phyloP scores from a whole-genome alignment of 2,797 vertebrate genomes.

The Mustela erminea region DNA sequence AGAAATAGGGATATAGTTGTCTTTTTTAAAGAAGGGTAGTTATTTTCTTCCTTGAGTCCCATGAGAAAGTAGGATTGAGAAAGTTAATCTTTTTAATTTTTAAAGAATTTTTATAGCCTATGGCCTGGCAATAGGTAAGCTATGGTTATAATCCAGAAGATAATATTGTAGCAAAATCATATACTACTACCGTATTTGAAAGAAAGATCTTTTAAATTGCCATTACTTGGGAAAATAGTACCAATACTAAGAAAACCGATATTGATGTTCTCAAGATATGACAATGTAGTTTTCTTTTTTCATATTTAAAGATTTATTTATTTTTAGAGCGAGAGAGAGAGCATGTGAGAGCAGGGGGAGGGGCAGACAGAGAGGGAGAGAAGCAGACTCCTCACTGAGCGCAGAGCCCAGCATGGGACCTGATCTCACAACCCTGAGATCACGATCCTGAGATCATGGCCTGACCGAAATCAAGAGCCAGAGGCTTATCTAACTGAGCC shows the following conservation, averaged over 20 bases:
- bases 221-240: neutral
- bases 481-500: neutral
- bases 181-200: neutral
- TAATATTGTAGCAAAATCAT: neutral
- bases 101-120: neutral
- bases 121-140: neutral
- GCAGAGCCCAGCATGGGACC: neutral
- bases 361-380: neutral
- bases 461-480: neutral
- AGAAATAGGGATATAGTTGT: neutral
- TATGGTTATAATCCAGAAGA: slow-evolving; percentile 15
- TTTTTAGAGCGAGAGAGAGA: neutral
- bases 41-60: slow-evolving; percentile 31
- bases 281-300: slow-evolving; percentile 19
- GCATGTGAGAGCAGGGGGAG: neutral
- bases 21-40: neutral
- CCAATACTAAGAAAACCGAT: slow-evolving; percentile 20
- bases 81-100: slow-evolving; percentile 21
- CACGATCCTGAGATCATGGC: neutral
- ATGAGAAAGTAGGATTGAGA: neutral
- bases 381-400: neutral
- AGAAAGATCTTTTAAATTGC: slow-evolving; percentile 45
- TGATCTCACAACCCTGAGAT: neutral
- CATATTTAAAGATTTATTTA: neutral
- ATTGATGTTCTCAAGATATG: neutral